Percentiles rank a stretch among this genome's conserved stretches.
Evolutionary conservation across 1,140 invertebrate genomes (phyloP).

Genomic region (Drosophila nannoptera): DNA sequence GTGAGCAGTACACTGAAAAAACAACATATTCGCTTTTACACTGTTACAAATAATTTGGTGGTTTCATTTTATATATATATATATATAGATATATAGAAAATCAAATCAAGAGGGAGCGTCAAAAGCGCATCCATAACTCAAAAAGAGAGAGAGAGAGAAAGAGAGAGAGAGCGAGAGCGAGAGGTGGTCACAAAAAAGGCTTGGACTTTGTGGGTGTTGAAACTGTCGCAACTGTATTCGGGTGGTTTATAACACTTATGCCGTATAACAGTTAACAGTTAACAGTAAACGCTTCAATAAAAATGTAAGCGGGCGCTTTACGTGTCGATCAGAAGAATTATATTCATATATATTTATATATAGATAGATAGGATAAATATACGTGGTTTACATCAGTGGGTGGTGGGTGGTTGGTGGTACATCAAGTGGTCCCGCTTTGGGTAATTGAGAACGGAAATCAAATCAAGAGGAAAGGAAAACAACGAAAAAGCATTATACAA

Average conservation of each 20-base stretch:
- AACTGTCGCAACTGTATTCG: conserved; percentile 9
- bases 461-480: conserved; percentile 26
- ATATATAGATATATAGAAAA: conserved; percentile 10
- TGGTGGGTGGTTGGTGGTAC: conserved; percentile 19
- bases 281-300: conserved; percentile 33
- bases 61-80: conserved; percentile 41
- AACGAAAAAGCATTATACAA: conserved; percentile 17
- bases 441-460: conserved; percentile 7
- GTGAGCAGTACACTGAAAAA: conserved; percentile 75
- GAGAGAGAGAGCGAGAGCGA: conserved; percentile 26
- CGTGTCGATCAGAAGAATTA: conserved; percentile 6
- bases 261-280: conserved; percentile 54
- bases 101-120: neutral
- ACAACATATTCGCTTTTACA: conserved; percentile 77
- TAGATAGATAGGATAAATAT: neutral
- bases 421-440: conserved; percentile 55
- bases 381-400: conserved; percentile 24
- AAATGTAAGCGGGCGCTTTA: conserved; percentile 24
- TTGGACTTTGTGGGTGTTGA: conserved; percentile 1
- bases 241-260: conserved; percentile 44
- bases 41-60: conserved; percentile 68
- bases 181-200: conserved; percentile 1
- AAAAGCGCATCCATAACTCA: conserved; percentile 1
- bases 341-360: neutral
- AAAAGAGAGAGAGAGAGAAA: conserved; percentile 14